Base-by-base conservation (phyloP, 2,113 vertebrate genomes). In the Tamias sibiricus region DNA sequence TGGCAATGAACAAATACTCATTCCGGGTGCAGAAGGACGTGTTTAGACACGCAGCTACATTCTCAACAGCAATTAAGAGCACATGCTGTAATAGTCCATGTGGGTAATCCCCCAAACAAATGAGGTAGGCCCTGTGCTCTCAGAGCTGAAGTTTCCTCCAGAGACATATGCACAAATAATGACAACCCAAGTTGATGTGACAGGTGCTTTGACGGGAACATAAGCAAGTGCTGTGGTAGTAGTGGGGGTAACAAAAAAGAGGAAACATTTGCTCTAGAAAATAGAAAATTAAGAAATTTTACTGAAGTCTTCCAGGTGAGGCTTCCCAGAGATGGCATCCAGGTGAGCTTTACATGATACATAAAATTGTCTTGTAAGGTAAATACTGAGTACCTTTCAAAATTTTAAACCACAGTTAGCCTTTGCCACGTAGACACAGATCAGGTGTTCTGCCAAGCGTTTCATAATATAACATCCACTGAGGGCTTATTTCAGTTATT, bases 261-360 rank as follows among this genome's bases (percentile, higher is more conserved):
- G 2, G 37, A 72, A 80, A 44, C 6, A 42, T 62, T 87, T 47
- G 37, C 91, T 81, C 57, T 44, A 54, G 19, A 24, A 59, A 69
- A 32, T 12, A 30, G 12, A 82, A 64, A 66, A 87, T 80, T 40
- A 77, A 66, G 83, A 84, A 76, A 81, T 52, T 72, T 76, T 86
- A n/a, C 66, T 28, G 13, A 94, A 76, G 35, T 12, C 7, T 80
- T 92, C 37, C 22, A 64, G 30, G 14, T 44, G 69, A 77, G 44
- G 4, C 66, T 79, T 66, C 68, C 28, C 32, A 71, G 72, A 47
- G 24, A 54, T 66, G 62, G 24, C 37, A 57, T 66, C 35, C 66
- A 32, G 12, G 87, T 59, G 8, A 96, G 12, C 8, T 26, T 87
- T 26, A 32, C 62, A n/a, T 87, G 47, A 19, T 76, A 71, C 7